phyloP scores from a whole-genome alignment of 2,797 vertebrate species.

The Acomys russatus region DNA sequence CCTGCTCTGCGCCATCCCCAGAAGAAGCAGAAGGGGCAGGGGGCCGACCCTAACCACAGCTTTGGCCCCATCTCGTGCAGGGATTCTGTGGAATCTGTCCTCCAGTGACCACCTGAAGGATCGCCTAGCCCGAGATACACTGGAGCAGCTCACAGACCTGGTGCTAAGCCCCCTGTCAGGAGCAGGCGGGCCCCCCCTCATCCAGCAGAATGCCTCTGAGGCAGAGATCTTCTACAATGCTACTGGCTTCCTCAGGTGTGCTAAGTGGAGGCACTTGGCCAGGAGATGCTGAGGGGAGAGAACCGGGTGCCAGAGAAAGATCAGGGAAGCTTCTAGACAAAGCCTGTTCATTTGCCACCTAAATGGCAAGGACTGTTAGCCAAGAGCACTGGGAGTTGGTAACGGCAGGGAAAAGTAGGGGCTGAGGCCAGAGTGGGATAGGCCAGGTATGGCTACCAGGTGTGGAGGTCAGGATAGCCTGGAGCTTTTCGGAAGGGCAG shows the following conservation, averaged over 20 bases:
- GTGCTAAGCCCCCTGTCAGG: conserved; percentile 92
- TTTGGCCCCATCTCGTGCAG: conserved; percentile 84
- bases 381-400: neutral
- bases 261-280: neutral
- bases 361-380: neutral
- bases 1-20: neutral
- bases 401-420: neutral
- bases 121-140: conserved; percentile 91
- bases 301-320: neutral
- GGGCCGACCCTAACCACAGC: neutral
- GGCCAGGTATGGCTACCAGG: neutral
- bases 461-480: neutral
- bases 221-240: conserved; percentile 96
- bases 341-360: neutral
- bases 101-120: conserved; percentile 97
- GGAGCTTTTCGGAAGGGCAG: no score
- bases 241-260: conserved; percentile 96
- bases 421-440: neutral
- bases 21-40: rapidly evolving
- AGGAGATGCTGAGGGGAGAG: neutral
- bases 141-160: conserved; percentile 92
- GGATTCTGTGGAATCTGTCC: conserved; percentile 99
- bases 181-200: conserved; percentile 83
- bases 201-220: conserved; percentile 91
- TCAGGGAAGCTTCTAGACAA: neutral